Base-by-base conservation (phyloP, 2,113 vertebrate genomes). In the Columba livia region DNA sequence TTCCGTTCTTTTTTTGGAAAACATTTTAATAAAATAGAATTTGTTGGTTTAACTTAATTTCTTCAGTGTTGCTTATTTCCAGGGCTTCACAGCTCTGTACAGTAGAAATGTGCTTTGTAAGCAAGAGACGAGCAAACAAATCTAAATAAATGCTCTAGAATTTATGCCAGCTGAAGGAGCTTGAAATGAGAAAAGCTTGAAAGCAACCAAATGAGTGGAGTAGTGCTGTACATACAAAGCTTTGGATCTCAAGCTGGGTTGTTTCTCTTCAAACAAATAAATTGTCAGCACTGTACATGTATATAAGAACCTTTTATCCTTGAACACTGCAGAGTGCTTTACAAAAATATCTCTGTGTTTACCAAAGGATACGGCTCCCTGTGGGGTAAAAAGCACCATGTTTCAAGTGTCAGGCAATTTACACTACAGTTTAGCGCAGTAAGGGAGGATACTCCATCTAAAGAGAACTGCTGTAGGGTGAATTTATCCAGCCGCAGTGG, bases 151-250 rank as follows among this genome's bases (percentile, higher is more conserved):
- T 85, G 82, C 87, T 95, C 77, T 83, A 88, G 70, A 94, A 85
- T 94, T 85, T 92, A 74, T 96, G 90, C 79, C 85, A 91, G 66
- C 75, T 94, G 77, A 89, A 53, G 48, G 81, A 94, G 36, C 89
- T 95, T 56, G 86, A 92, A 94, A 81, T 90, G 65, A 94, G 92
- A 90, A 88, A 94, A 82, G 92, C 38, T 62, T 97, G 88, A 97
- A 97, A 95, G 85, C 83, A 93, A 77, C 50, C 47, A 94, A 73
- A 84, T 89, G 70, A 94, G 71, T 93, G 89, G 81, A 94, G 66
- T 51, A 69, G 74, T 79, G 79, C 67, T 92, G 84, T 91, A 78
- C 84, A 85, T 79, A 86, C 84, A 93, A 79, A 71, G 87, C 85
- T 91, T 74, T 84, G 70, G 50, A 44, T 95, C 50, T 96, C 85